Conservation (phyloP, 2,888 invertebrate genomes). For the Drosophila atroscutellata region DNA sequence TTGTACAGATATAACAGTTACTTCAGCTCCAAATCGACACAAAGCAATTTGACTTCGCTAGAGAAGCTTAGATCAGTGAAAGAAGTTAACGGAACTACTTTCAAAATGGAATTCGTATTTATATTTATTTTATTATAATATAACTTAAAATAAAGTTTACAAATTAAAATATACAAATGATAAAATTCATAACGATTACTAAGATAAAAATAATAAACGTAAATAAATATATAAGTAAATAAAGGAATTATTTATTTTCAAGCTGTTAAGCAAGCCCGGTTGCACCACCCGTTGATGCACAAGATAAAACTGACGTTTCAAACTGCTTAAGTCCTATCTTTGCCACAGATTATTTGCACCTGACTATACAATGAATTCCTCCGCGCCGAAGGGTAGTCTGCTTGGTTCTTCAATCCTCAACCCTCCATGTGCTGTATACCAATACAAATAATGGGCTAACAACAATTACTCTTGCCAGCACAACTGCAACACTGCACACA, state of each 20-base stretch:
- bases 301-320: slow-evolving; percentile 1
- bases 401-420: slow-evolving; percentile 2
- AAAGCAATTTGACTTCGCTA: background rate
- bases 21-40: background rate
- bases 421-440: background rate
- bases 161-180: background rate
- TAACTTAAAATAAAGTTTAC: background rate
- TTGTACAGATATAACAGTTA: background rate
- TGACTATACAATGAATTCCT: slow-evolving; percentile 12
- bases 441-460: slow-evolving; percentile 1
- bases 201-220: background rate
- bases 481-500: background rate
- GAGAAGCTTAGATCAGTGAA: background rate
- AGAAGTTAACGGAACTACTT: background rate
- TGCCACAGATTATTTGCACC: slow-evolving; percentile 10
- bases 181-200: background rate
- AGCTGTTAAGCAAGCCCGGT: slow-evolving; percentile 4
- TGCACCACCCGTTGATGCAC: slow-evolving; percentile 3
- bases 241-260: background rate
- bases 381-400: slow-evolving; percentile 4
- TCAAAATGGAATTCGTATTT: background rate
- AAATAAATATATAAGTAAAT: background rate
- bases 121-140: background rate
- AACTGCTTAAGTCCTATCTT: slow-evolving; percentile 4
- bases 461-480: background rate